These are phyloP conservation scores for Pseudomugil gertrudae DNA, from an alignment of 2,797 vertebrate genomes.

Conservation along the genomic window DNA sequence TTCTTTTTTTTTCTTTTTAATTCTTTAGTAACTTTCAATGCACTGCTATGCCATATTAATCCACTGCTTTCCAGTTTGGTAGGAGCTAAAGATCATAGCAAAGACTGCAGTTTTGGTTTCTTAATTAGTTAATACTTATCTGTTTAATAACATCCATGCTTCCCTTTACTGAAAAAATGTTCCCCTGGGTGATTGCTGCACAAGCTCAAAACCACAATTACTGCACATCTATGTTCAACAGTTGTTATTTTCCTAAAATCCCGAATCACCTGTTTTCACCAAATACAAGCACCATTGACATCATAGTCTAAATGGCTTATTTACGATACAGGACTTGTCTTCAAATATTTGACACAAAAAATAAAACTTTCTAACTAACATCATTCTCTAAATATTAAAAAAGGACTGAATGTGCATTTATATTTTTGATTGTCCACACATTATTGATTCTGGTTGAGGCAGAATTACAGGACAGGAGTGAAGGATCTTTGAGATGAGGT, in stretches of 20 bases:
- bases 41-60: not conserved
- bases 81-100: not conserved
- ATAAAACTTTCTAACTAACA: not conserved
- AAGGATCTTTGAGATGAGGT: conserved; percentile 19
- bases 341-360: not conserved
- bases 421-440: not conserved
- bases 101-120: not conserved
- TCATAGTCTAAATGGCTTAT: not conserved
- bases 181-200: not conserved
- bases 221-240: not conserved
- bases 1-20: not conserved
- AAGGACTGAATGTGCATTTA: not conserved
- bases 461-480: not conserved
- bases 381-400: not conserved
- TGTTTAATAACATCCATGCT: not conserved
- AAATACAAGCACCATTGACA: not conserved
- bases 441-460: conserved; percentile 7
- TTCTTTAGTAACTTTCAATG: not conserved
- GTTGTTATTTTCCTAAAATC: not conserved
- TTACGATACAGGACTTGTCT: not conserved
- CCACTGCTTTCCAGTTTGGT: no score
- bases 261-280: not conserved
- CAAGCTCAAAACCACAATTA: not conserved
- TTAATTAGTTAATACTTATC: not conserved
- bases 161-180: not conserved